Evolutionary conservation across 2,113 vertebrate species (phyloP), one percentile per base, ranked within the genome.

Genomic region (Nycticryphes semicollaris): DNA sequence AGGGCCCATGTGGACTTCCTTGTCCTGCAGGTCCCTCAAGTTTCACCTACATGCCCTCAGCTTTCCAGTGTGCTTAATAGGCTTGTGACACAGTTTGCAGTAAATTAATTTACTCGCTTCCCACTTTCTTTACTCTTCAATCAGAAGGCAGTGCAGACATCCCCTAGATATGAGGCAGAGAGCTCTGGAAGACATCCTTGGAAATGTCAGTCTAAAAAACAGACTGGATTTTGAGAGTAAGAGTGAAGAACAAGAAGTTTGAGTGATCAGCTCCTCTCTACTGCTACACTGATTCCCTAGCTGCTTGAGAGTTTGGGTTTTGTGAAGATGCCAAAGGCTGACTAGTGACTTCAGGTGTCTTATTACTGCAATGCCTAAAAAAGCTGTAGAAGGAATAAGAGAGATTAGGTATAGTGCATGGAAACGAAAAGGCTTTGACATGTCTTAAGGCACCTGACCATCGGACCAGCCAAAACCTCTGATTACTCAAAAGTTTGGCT

Each of bases 381-480:
- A 39, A 53, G 48, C 48, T 79, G 24, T 39, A 28, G 37, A 78
- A 76, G 60, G 83, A 92, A 84, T 33, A 76, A 56, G 43, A 80
- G 47, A 89, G 77, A 91, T 94, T 89, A 87, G 45, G 59, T 48
- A 41, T 3, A 84, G 60, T 15, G 20, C 53, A 75, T 33, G 73
- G 69, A 94, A 93, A 89, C 84, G 37, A 87, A 82, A 66, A 48
- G 89, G 64, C 45, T 96, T 87, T 94, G 62, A 87, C 51, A 18
- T 45, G 27, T 87, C 60, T 93, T 86, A 74, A 81, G 94, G 70
- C 54, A 76, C 74, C 62, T 91, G 69, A 87, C 57, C 45, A 43
- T 43, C 8, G 62, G 28, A 90, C 30, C 53, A 92, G 41, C 22
- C 84, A 87, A 87, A 74, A 35, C 19, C 41, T 87, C 77, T 87